Percentiles rank a stretch among this genome's conserved stretches.
Conservation (phyloP, 2,797 vertebrate genomes). For the Heteromormyrus szaboi region DNA sequence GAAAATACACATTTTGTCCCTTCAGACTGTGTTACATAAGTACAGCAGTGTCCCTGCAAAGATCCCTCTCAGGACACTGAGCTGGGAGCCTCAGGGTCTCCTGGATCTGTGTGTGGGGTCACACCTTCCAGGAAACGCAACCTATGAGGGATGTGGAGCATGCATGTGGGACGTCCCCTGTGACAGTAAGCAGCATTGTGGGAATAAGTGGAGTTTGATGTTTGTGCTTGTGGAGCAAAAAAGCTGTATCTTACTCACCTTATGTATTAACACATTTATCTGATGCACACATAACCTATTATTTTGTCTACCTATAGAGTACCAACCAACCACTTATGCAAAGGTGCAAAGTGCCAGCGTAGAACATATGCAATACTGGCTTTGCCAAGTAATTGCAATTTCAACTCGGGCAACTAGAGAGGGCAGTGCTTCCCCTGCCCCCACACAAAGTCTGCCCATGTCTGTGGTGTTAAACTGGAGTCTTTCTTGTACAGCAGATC, state of each 20-base stretch:
- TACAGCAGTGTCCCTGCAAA: background rate
- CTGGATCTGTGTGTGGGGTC: background rate
- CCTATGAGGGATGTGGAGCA: background rate
- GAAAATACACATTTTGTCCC: constrained; percentile 5
- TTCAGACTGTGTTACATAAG: background rate
- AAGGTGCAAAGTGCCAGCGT: background rate
- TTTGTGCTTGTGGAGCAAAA: background rate
- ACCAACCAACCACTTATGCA: background rate
- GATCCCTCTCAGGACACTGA: background rate
- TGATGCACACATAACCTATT: background rate
- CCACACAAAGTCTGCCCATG: background rate
- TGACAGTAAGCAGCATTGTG: background rate
- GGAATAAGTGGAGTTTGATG: background rate
- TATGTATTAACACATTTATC: background rate
- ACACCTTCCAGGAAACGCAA: background rate
- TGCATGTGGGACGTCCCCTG: background rate
- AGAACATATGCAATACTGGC: background rate
- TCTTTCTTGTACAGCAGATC: background rate
- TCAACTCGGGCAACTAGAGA: background rate
- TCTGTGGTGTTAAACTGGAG: background rate
- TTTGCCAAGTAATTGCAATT: background rate
- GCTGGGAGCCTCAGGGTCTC: background rate
- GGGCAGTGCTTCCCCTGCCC: background rate
- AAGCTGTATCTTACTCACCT: background rate
- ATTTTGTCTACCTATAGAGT: background rate